phyloP scores from a whole-genome alignment of 2,888 invertebrate genomes.

The Cyclophora albipunctata region DNA sequence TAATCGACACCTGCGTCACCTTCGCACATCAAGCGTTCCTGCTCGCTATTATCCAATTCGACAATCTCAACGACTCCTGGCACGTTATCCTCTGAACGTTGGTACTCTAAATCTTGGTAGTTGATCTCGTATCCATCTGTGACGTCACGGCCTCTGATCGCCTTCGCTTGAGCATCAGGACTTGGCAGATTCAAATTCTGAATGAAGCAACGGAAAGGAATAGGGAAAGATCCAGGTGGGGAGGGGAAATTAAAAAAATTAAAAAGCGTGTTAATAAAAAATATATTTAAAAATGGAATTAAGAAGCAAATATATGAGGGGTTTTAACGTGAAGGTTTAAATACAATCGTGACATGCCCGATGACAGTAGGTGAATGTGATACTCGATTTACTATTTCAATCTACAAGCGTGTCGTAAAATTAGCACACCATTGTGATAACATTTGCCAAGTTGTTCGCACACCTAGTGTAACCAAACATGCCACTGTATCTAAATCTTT shows the following conservation, averaged over 20 bases:
- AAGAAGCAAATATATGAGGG: conserved; percentile 29
- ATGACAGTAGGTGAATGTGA: conserved; percentile 33
- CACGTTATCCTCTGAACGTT: conserved; percentile 33
- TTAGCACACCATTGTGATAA: conserved; percentile 23
- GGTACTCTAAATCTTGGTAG: conserved; percentile 54
- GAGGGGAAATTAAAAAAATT: conserved; percentile 72
- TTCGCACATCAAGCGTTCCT: conserved; percentile 27
- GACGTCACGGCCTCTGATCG: conserved; percentile 45
- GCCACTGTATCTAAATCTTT: conserved; percentile 37
- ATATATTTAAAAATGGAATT: conserved; percentile 55
- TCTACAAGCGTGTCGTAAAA: conserved; percentile 27
- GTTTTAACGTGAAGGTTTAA: conserved; percentile 25
- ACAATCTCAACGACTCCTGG: conserved; percentile 58
- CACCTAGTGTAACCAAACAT: conserved; percentile 54
- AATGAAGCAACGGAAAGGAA: conserved; percentile 54
- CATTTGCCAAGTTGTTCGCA: conserved; percentile 32
- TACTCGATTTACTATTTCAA: conserved; percentile 5
- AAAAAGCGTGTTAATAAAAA: conserved; percentile 77
- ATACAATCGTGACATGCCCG: conserved; percentile 45
- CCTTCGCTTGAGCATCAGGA: conserved; percentile 39
- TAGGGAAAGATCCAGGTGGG: conserved; percentile 55
- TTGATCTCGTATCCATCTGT: conserved; percentile 46
- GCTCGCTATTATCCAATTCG: conserved; percentile 42
- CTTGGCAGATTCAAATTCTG: conserved; percentile 70
- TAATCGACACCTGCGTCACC: conserved; percentile 50